Percentiles rank a stretch among this genome's conserved stretches.
phyloP scores from a whole-genome alignment of 2,797 vertebrate genomes.

The Eurystomus glaucurus region DNA sequence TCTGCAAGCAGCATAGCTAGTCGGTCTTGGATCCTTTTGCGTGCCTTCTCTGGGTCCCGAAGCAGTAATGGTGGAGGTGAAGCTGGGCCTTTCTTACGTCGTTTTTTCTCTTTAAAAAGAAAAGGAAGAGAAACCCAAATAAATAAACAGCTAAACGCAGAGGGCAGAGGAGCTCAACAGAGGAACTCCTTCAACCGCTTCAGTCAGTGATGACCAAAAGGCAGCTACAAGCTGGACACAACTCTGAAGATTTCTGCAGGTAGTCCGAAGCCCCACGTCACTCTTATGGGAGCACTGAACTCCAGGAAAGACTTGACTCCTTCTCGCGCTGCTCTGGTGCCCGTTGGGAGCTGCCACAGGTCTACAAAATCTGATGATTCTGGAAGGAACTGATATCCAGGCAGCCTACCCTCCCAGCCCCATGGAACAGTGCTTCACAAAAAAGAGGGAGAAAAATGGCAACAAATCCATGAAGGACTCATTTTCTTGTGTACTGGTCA shows the following conservation, averaged over 20 bases:
- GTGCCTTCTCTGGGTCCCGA: conserved; percentile 85
- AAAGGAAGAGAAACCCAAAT: not conserved
- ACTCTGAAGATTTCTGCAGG: not conserved
- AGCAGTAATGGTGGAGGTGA: conserved; percentile 87
- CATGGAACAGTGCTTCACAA: not conserved
- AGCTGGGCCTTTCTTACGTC: conserved; percentile 61
- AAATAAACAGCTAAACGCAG: not conserved
- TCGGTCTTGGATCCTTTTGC: conserved; percentile 85
- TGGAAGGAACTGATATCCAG: not conserved
- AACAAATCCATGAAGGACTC: not conserved
- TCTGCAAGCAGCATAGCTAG: conserved; percentile 86
- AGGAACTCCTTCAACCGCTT: not conserved
- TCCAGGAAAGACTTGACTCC: not conserved
- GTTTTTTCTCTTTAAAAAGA: conserved; percentile 82
- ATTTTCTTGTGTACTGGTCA: not conserved
- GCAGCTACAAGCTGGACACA: not conserved
- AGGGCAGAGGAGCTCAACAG: not conserved
- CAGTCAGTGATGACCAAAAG: not conserved
- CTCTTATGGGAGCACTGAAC: accelerated
- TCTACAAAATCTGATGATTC: not conserved
- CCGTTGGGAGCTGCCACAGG: not conserved
- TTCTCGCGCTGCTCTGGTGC: not conserved
- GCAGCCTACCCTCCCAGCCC: not conserved
- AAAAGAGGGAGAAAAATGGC: not conserved
- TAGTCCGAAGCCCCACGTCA: not conserved